These are phyloP conservation scores for Chiloscyllium plagiosum DNA, from an alignment of 2,113 vertebrate genomes.

Conservation along the genomic window DNA sequence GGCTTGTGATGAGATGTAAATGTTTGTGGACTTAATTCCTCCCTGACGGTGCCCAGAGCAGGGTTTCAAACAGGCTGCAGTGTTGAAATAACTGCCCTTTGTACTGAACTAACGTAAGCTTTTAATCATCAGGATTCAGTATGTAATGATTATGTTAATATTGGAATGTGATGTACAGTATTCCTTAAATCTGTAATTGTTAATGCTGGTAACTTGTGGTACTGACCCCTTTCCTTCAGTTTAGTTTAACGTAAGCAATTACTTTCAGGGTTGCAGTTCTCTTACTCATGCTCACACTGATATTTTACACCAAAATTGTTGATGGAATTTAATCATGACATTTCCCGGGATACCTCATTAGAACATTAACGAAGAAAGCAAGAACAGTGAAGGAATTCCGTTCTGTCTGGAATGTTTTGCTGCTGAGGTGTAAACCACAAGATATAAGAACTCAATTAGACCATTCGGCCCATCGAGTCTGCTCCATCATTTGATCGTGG, in stretches of 20 bases:
- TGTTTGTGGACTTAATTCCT: not conserved
- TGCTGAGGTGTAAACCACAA: not conserved
- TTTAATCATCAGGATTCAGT: slow-evolving; percentile 20
- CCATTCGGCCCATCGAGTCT: too few species aligned
- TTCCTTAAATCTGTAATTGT: not conserved
- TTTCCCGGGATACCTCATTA: too few species aligned
- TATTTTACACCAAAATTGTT: not conserved
- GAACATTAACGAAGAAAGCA: too few species aligned
- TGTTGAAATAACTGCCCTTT: not conserved
- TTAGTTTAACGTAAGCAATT: not conserved
- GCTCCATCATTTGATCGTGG: too few species aligned
- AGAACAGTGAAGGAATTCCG: not conserved
- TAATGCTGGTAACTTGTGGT: not conserved
- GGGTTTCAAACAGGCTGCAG: not conserved
- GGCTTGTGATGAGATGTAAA: not conserved
- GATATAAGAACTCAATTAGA: too few species aligned
- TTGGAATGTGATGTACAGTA: not conserved
- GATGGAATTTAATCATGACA: not conserved
- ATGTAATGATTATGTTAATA: not conserved
- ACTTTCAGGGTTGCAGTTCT: not conserved
- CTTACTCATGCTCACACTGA: not conserved
- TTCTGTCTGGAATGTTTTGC: not conserved
- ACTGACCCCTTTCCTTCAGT: not conserved
- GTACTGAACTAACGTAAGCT: not conserved
- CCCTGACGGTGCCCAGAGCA: not conserved